Conservation (phyloP, 92 coral and sea anemone species). For the Phenganax marumi region DNA sequence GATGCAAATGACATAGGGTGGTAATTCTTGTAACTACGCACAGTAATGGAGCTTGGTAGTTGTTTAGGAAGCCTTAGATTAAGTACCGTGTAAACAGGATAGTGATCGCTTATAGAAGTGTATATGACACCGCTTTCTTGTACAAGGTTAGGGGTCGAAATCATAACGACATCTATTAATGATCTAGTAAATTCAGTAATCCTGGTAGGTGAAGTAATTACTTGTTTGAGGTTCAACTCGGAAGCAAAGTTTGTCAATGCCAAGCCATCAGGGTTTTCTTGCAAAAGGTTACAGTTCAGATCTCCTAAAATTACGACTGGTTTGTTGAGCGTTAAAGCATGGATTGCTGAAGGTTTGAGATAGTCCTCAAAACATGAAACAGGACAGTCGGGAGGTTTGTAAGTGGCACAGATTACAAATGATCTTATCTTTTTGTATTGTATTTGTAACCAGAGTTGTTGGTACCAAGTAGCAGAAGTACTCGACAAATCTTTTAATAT, state of each 20-base stretch:
- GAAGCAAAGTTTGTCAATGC: neutral
- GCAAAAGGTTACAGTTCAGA: neutral
- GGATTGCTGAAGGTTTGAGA: neutral
- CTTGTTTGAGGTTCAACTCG: constrained; percentile 1
- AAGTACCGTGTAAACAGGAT: too few species aligned
- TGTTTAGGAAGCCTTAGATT: too few species aligned
- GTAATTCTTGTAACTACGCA: too few species aligned
- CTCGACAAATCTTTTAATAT: neutral
- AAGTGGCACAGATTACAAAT: constrained; percentile 14
- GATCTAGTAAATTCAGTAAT: too few species aligned
- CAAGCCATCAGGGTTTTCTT: neutral
- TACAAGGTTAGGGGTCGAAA: too few species aligned
- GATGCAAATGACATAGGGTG: too few species aligned
- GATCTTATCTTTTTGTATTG: constrained; percentile 30
- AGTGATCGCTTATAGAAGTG: too few species aligned
- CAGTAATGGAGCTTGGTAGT: too few species aligned
- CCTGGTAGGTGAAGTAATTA: too few species aligned
- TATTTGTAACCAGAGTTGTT: constrained; percentile 6
- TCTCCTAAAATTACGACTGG: neutral
- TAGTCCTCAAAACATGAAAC: neutral
- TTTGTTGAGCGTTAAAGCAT: neutral
- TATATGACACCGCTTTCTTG: too few species aligned
- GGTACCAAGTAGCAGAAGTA: neutral
- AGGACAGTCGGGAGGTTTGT: constrained; percentile 19
- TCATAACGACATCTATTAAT: too few species aligned